phyloP scores from a whole-genome alignment of 2,888 invertebrate species.

The Rhimphoctona megacephalus region DNA sequence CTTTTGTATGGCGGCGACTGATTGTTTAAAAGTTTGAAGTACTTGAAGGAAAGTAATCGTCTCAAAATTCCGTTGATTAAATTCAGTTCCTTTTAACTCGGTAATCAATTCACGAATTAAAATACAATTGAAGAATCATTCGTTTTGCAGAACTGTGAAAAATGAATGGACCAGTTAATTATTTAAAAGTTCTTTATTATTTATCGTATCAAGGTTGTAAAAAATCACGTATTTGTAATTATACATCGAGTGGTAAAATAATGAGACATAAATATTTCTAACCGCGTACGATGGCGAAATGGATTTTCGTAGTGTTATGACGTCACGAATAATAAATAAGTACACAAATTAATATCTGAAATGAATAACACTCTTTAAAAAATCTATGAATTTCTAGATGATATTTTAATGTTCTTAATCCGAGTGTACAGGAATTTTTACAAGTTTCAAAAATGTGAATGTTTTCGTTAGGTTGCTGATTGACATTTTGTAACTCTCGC shows the following conservation, averaged over 20 bases:
- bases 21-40: too few species aligned
- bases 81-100: too few species aligned
- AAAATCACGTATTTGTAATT: conserved; percentile 52
- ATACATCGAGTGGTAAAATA: conserved; percentile 7
- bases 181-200: conserved; percentile 27
- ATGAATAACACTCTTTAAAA: not conserved
- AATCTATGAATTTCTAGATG: not conserved
- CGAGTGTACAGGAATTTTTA: too few species aligned
- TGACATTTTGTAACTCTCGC: too few species aligned
- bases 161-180: not conserved
- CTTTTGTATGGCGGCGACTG: too few species aligned
- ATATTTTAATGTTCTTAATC: not conserved
- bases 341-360: not conserved
- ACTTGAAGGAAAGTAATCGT: too few species aligned
- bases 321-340: not conserved
- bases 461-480: too few species aligned
- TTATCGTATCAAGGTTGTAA: conserved; percentile 40
- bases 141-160: too few species aligned
- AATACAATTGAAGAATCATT: too few species aligned
- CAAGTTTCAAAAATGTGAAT: too few species aligned
- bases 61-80: too few species aligned
- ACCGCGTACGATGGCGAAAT: not conserved
- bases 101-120: too few species aligned
- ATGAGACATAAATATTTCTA: conserved; percentile 29
- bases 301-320: not conserved